Percentiles rank a stretch among this genome's conserved stretches.
These are phyloP conservation scores for Tapera naevia DNA, from an alignment of 2,797 vertebrate species.

Conservation along the genomic window DNA sequence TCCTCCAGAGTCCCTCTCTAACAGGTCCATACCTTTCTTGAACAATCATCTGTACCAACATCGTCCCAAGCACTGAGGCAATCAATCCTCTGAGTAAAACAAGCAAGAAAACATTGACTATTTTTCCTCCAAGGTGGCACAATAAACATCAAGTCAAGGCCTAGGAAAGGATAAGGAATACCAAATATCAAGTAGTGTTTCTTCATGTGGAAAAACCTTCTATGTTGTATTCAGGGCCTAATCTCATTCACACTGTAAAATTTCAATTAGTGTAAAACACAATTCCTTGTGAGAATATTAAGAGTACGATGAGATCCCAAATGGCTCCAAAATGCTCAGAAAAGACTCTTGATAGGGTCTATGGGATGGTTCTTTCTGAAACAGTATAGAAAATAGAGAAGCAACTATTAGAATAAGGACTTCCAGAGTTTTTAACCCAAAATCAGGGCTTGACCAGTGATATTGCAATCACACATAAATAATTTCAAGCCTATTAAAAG, in stretches of 20 bases:
- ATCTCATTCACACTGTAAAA: not conserved
- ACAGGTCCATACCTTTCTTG: not conserved
- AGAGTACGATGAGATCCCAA: not conserved
- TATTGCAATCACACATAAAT: not conserved
- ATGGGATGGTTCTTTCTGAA: not conserved
- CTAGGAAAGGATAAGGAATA: not conserved
- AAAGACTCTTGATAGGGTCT: not conserved
- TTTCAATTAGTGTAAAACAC: not conserved
- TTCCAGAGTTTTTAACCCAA: not conserved
- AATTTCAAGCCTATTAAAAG: not conserved
- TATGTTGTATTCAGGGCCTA: accelerated
- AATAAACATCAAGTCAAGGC: not conserved
- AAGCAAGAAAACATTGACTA: not conserved
- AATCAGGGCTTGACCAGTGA: not conserved
- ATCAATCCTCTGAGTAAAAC: not conserved
- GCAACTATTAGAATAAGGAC: not conserved
- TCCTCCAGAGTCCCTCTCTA: not conserved
- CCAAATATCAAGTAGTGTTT: not conserved
- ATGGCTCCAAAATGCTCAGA: not conserved
- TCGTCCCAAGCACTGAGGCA: not conserved
- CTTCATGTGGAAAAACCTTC: not conserved
- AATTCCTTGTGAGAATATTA: not conserved
- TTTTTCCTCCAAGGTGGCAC: not conserved
- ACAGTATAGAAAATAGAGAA: not conserved
- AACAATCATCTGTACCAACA: not conserved